These are phyloP conservation scores for Chiridota heheva DNA, from an alignment of 35 echinoderm and acorn worm species.

Conservation along the genomic window DNA sequence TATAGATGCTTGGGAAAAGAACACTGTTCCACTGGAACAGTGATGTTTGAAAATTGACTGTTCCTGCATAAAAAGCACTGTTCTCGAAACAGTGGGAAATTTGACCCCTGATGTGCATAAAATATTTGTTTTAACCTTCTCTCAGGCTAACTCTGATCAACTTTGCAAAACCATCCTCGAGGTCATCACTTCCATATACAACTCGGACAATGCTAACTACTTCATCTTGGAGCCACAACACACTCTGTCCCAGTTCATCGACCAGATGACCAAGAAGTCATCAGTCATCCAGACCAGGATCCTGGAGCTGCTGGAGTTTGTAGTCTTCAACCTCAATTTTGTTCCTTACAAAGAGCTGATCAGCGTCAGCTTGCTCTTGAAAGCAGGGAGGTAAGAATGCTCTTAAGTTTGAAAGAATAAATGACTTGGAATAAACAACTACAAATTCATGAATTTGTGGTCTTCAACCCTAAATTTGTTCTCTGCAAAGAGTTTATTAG, in stretches of 20 bases:
- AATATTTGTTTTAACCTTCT: background rate
- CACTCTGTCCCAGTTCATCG: conserved; percentile 93
- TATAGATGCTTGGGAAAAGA: too few relatives aligned
- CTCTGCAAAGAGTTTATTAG: conserved; percentile 83
- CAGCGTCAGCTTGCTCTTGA: conserved; percentile 87
- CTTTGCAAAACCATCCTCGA: conserved; percentile 81
- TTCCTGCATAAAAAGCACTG: too few relatives aligned
- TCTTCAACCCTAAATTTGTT: conserved; percentile 80
- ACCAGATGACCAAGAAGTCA: conserved; percentile 68
- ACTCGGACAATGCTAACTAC: conserved; percentile 95
- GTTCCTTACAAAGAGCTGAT: conserved; percentile 96
- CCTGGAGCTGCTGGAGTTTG: conserved; percentile 94
- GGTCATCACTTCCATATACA: conserved; percentile 85
- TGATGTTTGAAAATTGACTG: too few relatives aligned
- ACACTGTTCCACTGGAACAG: too few relatives aligned
- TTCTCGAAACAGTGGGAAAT: too few relatives aligned
- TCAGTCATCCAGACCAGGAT: conserved; percentile 75
- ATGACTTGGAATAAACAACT: too few relatives aligned
- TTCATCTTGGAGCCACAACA: conserved; percentile 95
- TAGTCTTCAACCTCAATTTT: conserved; percentile 94
- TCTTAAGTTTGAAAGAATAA: too few relatives aligned
- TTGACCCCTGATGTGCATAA: too few relatives aligned
- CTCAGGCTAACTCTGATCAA: conserved; percentile 70
- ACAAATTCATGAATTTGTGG: conserved; percentile 93
- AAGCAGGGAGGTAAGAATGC: conserved; percentile 74